phyloP scores from a whole-genome alignment of 2,888 invertebrate species.

The Muschampia plurimacula region DNA sequence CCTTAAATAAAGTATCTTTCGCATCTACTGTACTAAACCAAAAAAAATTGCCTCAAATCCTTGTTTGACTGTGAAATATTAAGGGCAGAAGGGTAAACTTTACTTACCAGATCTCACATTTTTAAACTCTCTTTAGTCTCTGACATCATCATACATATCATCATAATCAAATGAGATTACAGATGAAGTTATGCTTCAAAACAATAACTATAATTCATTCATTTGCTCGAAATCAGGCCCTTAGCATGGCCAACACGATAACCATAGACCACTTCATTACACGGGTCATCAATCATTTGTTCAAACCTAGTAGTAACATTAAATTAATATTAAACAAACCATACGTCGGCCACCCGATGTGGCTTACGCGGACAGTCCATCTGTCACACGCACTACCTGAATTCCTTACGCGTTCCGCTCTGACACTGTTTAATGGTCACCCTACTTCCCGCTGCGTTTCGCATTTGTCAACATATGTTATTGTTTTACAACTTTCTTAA shows the following conservation, averaged over 20 bases:
- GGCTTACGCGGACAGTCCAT: conserved; percentile 61
- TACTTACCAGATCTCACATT: too few relatives aligned
- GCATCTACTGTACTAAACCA: too few relatives aligned
- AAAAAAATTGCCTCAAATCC: too few relatives aligned
- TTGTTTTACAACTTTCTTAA: neutral
- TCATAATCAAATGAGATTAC: too few relatives aligned
- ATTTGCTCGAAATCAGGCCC: neutral
- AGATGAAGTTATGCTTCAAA: too few relatives aligned
- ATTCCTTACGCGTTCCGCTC: conserved; percentile 67
- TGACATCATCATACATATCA: too few relatives aligned
- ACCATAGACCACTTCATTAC: neutral
- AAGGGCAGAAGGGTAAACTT: too few relatives aligned
- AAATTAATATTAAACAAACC: conserved; percentile 21
- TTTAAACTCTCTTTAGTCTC: too few relatives aligned
- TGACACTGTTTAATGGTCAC: conserved; percentile 68
- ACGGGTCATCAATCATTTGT: neutral
- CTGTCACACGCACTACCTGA: conserved; percentile 66
- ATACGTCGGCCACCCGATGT: conserved; percentile 51
- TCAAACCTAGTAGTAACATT: neutral
- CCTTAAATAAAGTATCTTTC: too few relatives aligned
- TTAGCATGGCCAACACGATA: too few relatives aligned
- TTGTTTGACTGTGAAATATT: too few relatives aligned
- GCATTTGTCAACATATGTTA: conserved; percentile 68
- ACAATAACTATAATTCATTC: too few relatives aligned
- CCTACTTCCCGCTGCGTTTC: conserved; percentile 67